A percentile compares a stretch with the other conserved stretches of the same genome.
These are phyloP conservation scores for Perithous albicinctus DNA, from an alignment of 2,888 invertebrate genomes.

Conservation along the genomic window DNA sequence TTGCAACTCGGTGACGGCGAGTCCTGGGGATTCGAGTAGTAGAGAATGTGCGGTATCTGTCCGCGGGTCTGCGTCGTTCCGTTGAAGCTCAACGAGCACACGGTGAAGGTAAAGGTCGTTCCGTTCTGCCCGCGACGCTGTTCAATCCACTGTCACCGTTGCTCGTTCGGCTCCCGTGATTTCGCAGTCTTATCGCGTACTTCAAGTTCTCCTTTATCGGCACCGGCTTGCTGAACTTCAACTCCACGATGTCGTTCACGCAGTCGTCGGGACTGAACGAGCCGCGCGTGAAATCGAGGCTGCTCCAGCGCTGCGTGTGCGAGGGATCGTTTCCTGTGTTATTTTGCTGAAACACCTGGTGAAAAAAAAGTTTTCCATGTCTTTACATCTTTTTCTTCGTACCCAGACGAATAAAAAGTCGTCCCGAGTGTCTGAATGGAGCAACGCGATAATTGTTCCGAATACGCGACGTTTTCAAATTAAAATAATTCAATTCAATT, in stretches of 20 bases:
- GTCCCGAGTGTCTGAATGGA: background rate
- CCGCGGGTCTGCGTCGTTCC: constrained; percentile 96
- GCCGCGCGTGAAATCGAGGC: constrained; percentile 93
- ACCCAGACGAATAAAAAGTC: no score
- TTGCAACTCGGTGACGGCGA: constrained; percentile 88
- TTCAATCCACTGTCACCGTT: constrained; percentile 97
- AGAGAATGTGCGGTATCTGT: constrained; percentile 96
- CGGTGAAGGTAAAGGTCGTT: constrained; percentile 94
- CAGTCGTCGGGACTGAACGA: constrained; percentile 94
- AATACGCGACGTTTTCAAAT: background rate
- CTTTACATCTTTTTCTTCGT: no score
- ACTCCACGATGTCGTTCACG: constrained; percentile 94
- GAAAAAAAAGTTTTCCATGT: no score
- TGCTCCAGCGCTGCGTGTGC: constrained; percentile 94
- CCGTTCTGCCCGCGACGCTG: constrained; percentile 97
- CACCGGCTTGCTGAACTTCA: constrained; percentile 95
- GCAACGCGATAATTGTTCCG: no score
- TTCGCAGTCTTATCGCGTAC: constrained; percentile 95
- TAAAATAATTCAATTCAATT: no score
- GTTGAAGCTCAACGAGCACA: constrained; percentile 97
- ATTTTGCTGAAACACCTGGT: constrained; percentile 82
- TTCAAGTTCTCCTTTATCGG: constrained; percentile 95
- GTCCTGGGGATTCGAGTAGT: constrained; percentile 91
- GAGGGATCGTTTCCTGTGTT: constrained; percentile 86
- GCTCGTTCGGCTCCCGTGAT: constrained; percentile 96